Conservation (phyloP, 2,113 vertebrate genomes). For the Synodontis membranacea region DNA sequence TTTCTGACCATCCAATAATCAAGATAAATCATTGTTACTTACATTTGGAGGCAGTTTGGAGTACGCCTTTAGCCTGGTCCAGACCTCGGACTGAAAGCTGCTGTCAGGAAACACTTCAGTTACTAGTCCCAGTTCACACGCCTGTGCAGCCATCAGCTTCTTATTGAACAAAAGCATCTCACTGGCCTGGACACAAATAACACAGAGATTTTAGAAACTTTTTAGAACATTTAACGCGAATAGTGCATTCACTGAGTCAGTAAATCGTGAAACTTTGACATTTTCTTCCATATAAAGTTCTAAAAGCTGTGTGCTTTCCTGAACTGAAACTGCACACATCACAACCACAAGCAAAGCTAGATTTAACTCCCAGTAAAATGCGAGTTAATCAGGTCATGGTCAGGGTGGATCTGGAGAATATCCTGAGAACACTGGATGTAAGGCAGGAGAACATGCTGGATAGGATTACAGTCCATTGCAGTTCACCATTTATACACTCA, state of each 20-base stretch:
- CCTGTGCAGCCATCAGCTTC: conserved; percentile 85
- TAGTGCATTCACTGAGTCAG: background rate
- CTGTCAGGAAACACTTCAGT: conserved; percentile 87
- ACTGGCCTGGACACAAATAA: conserved; percentile 73
- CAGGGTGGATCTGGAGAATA: too few relatives aligned
- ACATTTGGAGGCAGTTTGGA: conserved; percentile 83
- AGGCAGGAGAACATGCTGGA: too few relatives aligned
- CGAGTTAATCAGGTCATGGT: too few relatives aligned
- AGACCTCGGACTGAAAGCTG: conserved; percentile 86
- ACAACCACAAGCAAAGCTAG: background rate
- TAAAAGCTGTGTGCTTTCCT: background rate
- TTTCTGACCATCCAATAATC: background rate
- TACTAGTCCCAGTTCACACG: conserved; percentile 81
- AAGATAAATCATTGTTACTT: conserved; percentile 43
- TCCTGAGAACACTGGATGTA: too few relatives aligned
- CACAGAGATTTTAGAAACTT: background rate
- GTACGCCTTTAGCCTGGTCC: conserved; percentile 79
- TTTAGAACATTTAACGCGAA: background rate
- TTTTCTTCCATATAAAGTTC: background rate
- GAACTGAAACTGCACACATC: background rate
- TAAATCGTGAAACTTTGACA: background rate
- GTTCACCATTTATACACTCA: too few relatives aligned
- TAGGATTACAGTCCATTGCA: too few relatives aligned
- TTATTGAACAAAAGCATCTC: conserved; percentile 91
- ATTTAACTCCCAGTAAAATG: background rate